Evolutionary conservation across 1,140 invertebrate species (phyloP), one percentile per base, ranked within the genome.

Genomic region (Aphelinus certus): DNA sequence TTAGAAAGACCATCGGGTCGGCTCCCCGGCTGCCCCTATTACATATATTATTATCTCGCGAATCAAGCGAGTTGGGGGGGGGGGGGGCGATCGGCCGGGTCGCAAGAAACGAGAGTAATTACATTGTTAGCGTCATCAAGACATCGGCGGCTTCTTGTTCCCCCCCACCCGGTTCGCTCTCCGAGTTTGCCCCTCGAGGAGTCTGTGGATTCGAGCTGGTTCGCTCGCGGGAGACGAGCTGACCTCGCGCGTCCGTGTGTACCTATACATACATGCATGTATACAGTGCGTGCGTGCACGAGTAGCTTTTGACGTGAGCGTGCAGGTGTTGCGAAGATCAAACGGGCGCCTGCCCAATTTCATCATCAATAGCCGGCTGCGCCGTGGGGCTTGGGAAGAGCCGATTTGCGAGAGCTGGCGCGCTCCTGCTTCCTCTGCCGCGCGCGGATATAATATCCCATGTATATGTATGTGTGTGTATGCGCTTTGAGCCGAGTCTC

Each of bases 61-160:
- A 26, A 64, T 48, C 49, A 56, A 71, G 42, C 26, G 60, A 63
- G 55, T 71, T 71, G 63, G 63, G 60, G 49, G n/a, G 1, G n/a
- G 1, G 26, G n/a, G 48, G n/a, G 47, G 63, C 26, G 3, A 43
- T 4, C 10, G 2, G 49, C 48, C 42, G 9, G 1, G n/a, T 26
- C 26, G 43, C 55, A 60, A 64, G 49, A 62, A 71, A 75, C 48
- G 43, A 65, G 68, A 72, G 68, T 75, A 75, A 78, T 78, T 78
- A 77, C 68, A 77, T 75, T 67, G 76, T 77, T 77, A 77, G 51
- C 68, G 68, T 77, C 70, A 76, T 78, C 71, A 76, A 78, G 71
- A 76, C 77, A 73, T 76, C 73, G 68, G 55, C 53, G 65, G 43
- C 65, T 76, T 76, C 66, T 76, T 76, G 66, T 64, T 26, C 26